phyloP scores from a whole-genome alignment of 2,113 vertebrate species.

The Sorex araneus region DNA sequence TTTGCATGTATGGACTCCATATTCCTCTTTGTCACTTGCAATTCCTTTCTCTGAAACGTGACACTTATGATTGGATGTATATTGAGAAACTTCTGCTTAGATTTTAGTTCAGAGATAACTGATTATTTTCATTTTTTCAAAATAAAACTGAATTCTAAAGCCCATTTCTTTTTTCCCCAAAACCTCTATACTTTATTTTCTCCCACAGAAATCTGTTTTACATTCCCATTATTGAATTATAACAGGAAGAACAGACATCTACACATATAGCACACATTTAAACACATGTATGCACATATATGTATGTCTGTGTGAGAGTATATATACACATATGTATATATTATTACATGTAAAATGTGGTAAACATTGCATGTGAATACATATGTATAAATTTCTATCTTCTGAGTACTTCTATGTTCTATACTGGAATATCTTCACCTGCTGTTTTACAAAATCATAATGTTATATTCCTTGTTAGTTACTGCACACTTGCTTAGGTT shows the following conservation, averaged over 20 bases:
- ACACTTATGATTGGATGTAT: background rate
- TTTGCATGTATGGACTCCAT: too few species aligned
- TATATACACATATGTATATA: background rate
- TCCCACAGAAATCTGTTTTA: background rate
- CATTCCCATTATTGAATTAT: background rate
- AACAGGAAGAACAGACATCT: too few species aligned
- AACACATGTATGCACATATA: too few species aligned
- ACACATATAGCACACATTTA: too few species aligned
- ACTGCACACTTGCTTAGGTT: background rate
- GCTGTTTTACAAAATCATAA: background rate
- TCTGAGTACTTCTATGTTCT: background rate
- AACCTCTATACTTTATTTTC: background rate
- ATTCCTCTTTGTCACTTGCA: background rate
- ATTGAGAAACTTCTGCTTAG: too few species aligned
- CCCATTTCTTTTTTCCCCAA: background rate
- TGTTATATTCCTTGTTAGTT: background rate
- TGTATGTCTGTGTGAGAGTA: too few species aligned
- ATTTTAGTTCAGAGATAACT: too few species aligned
- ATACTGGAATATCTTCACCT: background rate
- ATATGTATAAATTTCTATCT: too few species aligned
- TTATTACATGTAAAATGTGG: too few species aligned
- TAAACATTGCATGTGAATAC: too few species aligned
- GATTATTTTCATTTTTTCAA: background rate
- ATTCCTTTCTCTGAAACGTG: background rate
- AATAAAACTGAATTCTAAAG: background rate